Conservation (phyloP, 2,113 vertebrate species). For the Nyctibius bracteatus region DNA sequence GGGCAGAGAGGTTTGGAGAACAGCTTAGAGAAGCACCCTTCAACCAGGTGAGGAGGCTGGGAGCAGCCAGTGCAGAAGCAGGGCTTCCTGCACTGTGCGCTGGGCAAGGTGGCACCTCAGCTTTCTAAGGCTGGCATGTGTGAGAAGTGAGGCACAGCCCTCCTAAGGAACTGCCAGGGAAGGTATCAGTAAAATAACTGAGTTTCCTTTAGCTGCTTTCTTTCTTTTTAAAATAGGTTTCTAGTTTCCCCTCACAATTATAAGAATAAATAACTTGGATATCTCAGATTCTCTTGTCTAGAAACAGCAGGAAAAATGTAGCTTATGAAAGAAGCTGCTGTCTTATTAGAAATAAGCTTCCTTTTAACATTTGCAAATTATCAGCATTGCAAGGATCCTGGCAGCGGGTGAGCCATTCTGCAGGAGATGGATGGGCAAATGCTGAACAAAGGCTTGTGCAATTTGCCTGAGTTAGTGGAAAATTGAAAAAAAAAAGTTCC, state of each 20-base stretch:
- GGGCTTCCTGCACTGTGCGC: not conserved
- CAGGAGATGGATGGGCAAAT: not conserved
- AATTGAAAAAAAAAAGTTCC: not conserved
- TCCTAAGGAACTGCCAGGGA: not conserved
- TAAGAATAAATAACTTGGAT: not conserved
- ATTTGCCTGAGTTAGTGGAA: slow-evolving; percentile 16
- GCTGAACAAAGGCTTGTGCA: slow-evolving; percentile 6
- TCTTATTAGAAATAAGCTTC: not conserved
- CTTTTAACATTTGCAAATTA: not conserved
- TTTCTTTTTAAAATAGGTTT: not conserved
- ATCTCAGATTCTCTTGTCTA: not conserved
- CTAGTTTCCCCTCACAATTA: not conserved
- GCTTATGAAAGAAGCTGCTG: not conserved
- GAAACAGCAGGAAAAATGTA: not conserved
- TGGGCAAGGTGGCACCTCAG: not conserved
- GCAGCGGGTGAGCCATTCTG: not conserved
- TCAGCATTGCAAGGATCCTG: slow-evolving; percentile 1
- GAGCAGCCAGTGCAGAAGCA: not conserved
- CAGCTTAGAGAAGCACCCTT: not conserved
- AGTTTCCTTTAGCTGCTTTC: not conserved
- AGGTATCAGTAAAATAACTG: not conserved
- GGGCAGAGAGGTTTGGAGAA: not conserved
- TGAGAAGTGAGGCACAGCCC: not conserved
- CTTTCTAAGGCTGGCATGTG: not conserved
- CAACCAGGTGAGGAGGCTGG: not conserved